phyloP scores from a whole-genome alignment of 92 coral and sea anemone species.

The Phenganax stokvisi region DNA sequence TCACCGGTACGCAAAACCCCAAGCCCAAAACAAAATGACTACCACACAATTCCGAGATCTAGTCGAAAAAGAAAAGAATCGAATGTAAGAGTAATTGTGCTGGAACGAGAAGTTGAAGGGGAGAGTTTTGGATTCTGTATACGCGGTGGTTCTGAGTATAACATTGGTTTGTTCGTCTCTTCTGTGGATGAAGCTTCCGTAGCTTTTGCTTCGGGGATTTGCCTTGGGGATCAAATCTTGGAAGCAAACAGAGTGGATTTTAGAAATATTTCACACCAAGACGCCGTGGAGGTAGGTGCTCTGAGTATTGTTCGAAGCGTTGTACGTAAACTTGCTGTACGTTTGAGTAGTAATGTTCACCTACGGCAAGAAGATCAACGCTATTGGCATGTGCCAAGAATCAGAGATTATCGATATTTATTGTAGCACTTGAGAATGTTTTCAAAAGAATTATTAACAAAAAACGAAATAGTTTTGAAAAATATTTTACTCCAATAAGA shows the following conservation, averaged over 20 bases:
- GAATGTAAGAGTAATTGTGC: slow-evolving; percentile 2
- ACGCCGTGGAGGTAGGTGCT: slow-evolving; percentile 80
- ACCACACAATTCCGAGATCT: neutral
- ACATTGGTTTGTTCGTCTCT: slow-evolving; percentile 90
- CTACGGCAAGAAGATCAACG: no score
- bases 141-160: slow-evolving; percentile 96
- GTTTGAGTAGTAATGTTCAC: no score
- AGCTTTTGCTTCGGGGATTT: slow-evolving; percentile 71
- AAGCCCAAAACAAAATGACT: neutral
- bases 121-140: slow-evolving; percentile 84
- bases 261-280: slow-evolving; percentile 71
- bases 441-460: slow-evolving; percentile 8
- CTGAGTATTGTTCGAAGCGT: neutral
- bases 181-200: slow-evolving; percentile 69
- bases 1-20: slow-evolving; percentile 37
- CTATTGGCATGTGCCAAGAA: neutral
- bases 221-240: slow-evolving; percentile 86
- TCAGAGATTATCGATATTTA: slow-evolving; percentile 23
- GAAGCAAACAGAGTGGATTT: slow-evolving; percentile 66
- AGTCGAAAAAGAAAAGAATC: slow-evolving; percentile 13
- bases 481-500: no score
- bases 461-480: slow-evolving; percentile 1
- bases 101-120: slow-evolving; percentile 27
- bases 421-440: neutral
- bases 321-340: neutral